Conservation (phyloP, 2,113 vertebrate species). For the Tapirus terrestris region DNA sequence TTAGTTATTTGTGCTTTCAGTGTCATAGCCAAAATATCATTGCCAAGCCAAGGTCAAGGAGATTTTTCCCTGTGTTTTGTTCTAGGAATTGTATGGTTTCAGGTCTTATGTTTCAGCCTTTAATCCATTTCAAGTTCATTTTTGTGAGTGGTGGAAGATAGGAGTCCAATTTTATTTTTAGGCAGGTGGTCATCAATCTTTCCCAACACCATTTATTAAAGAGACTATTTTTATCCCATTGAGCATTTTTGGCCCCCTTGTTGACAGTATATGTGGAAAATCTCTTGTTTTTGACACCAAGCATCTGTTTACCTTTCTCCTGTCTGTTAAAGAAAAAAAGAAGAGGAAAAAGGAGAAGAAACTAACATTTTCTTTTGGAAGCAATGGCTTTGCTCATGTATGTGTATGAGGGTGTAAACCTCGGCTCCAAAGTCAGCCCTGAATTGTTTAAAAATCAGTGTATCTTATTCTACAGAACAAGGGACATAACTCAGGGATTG, state of each 20-base stretch:
- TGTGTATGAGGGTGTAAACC: background rate
- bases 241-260: background rate
- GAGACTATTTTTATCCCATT: background rate
- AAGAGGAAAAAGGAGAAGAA: background rate
- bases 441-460: background rate
- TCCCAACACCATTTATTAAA: background rate
- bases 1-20: background rate
- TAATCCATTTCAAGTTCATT: background rate
- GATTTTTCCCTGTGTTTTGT: background rate
- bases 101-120: background rate
- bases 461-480: background rate
- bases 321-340: background rate
- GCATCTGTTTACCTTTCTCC: background rate
- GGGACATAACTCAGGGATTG: too few species aligned
- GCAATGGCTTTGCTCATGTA: background rate
- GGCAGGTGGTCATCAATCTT: background rate
- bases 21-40: background rate
- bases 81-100: background rate
- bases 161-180: background rate
- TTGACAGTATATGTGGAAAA: background rate
- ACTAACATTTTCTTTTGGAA: background rate
- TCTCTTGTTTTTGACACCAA: background rate
- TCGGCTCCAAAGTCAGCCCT: background rate
- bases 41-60: background rate
- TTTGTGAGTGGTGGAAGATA: background rate